Conservation (phyloP, 2,888 invertebrate species). For the Phymatocera aterrima region DNA sequence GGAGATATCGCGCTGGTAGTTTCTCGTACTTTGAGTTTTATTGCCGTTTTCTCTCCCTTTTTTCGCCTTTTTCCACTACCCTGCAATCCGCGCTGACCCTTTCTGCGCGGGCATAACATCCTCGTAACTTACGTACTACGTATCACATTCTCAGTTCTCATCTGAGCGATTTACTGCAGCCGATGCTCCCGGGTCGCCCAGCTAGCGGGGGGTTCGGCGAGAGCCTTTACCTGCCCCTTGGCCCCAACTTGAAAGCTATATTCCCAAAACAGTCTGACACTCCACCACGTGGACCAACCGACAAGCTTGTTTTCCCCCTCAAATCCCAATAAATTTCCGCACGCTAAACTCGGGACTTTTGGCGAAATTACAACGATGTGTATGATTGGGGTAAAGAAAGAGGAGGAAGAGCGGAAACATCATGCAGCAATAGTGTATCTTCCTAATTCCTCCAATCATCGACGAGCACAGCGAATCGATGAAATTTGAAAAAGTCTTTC, state of each 20-base stretch:
- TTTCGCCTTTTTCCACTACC: constrained; percentile 55
- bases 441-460: too few species aligned
- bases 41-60: constrained; percentile 63
- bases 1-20: too few species aligned
- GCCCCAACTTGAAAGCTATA: neutral
- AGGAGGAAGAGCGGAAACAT: too few species aligned
- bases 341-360: too few species aligned
- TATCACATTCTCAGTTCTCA: constrained; percentile 65
- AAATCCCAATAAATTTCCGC: too few species aligned
- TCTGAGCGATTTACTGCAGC: constrained; percentile 67
- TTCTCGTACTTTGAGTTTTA: neutral
- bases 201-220: constrained; percentile 62
- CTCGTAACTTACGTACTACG: constrained; percentile 70
- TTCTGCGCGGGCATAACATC: constrained; percentile 66
- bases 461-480: too few species aligned
- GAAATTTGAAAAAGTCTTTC: too few species aligned
- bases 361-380: too few species aligned
- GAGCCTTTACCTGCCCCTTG: neutral
- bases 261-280: neutral
- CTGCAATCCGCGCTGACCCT: constrained; percentile 65
- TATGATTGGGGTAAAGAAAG: too few species aligned
- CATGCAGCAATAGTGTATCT: too few species aligned
- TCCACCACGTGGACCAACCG: too few species aligned
- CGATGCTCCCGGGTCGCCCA: constrained; percentile 66
- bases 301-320: too few species aligned